These are phyloP conservation scores for Octodon degus DNA, from an alignment of 2,113 vertebrate genomes.

Conservation along the genomic window DNA sequence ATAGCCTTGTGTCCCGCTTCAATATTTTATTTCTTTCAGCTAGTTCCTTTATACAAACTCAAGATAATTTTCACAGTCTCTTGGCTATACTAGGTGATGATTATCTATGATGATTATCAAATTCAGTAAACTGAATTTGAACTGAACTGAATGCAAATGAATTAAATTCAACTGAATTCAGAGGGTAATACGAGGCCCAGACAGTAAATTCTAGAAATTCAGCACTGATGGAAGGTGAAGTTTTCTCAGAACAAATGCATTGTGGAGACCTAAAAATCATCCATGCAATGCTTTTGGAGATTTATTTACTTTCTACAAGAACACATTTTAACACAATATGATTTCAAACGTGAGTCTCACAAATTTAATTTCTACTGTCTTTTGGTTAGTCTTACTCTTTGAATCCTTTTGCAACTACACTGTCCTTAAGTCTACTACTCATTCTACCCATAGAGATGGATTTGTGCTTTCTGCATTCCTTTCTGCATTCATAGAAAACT, in stretches of 20 bases:
- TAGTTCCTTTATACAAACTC: background rate
- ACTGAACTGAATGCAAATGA: background rate
- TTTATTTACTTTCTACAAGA: background rate
- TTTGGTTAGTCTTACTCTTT: background rate
- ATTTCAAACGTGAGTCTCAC: background rate
- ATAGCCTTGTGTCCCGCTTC: background rate
- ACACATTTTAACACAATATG: background rate
- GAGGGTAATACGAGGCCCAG: background rate
- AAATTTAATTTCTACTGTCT: background rate
- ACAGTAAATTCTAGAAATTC: background rate
- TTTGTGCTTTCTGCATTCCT: background rate
- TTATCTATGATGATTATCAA: background rate
- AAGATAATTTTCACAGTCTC: background rate
- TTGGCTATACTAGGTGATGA: background rate
- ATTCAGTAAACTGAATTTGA: background rate
- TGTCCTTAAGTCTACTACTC: background rate
- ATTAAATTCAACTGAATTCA: background rate
- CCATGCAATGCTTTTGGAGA: background rate
- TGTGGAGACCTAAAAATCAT: background rate
- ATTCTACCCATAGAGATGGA: background rate
- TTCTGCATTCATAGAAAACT: background rate
- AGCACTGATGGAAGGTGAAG: background rate
- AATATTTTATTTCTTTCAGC: background rate
- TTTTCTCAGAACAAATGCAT: background rate
- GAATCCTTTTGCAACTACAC: background rate